A percentile compares a stretch with the other conserved stretches of the same genome.
Conservation (phyloP, 2,888 invertebrate genomes). For the Disparrhopalites patrizii region DNA sequence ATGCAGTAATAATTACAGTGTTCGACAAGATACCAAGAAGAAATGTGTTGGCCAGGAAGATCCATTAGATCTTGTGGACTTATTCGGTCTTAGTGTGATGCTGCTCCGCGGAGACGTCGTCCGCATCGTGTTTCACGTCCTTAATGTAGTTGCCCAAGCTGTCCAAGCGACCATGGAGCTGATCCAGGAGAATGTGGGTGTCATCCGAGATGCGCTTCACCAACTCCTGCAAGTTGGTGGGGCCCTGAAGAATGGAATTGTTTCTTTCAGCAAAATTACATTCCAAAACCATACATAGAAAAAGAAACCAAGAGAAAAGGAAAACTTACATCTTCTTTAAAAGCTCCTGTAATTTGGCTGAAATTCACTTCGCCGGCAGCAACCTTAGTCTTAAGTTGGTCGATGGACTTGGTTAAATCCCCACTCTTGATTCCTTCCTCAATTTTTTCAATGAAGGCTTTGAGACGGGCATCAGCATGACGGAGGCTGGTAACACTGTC, state of each 20-base stretch:
- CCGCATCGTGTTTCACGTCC: background rate
- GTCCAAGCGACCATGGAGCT: constrained; percentile 22
- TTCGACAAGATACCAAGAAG: too few relatives aligned
- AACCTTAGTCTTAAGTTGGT: background rate
- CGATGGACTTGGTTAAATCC: background rate
- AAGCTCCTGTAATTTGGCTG: background rate
- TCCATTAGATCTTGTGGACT: too few relatives aligned
- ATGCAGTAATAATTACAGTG: too few relatives aligned
- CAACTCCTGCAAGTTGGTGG: background rate
- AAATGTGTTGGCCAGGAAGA: too few relatives aligned
- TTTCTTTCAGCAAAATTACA: too few relatives aligned
- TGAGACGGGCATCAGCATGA: constrained; percentile 13
- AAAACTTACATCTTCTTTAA: background rate
- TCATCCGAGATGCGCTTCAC: constrained; percentile 19
- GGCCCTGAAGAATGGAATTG: background rate
- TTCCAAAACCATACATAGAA: background rate
- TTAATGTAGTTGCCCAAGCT: constrained; percentile 8
- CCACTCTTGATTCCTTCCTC: constrained; percentile 6
- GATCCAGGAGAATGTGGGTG: constrained; percentile 17
- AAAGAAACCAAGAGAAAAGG: background rate
- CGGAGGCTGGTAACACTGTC: constrained; percentile 13
- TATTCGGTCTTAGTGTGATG: too few relatives aligned
- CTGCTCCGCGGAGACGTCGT: constrained; percentile 11
- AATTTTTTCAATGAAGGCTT: constrained; percentile 7
- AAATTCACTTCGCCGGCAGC: background rate